phyloP scores from a whole-genome alignment of 2,113 vertebrate genomes.

The Phylloscopus trochiloides region DNA sequence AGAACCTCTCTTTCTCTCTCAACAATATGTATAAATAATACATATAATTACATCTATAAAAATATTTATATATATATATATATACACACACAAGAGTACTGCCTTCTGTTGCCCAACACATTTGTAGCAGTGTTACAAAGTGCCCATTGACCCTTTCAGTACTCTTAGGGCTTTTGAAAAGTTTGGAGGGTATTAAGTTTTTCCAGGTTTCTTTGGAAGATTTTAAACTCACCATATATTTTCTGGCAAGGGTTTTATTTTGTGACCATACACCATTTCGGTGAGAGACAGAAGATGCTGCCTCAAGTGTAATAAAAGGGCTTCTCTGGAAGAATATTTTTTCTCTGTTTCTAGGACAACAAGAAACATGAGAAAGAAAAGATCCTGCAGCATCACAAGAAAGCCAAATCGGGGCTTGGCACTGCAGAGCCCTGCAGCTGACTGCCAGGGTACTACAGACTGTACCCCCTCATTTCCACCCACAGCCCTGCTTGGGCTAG shows the following conservation, averaged over 20 bases:
- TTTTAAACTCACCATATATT: not conserved
- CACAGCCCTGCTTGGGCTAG: not conserved
- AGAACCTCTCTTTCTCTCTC: not conserved
- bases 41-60: not conserved
- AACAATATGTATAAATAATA: not conserved
- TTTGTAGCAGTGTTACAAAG: not conserved
- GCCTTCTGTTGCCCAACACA: not conserved
- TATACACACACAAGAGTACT: not conserved
- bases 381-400: not conserved
- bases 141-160: not conserved
- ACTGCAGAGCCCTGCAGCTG: not conserved
- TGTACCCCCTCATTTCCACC: not conserved
- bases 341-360: constrained; percentile 67
- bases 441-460: not conserved
- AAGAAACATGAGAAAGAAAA: constrained; percentile 25
- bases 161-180: not conserved
- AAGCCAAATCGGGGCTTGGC: not conserved
- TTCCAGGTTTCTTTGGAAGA: not conserved
- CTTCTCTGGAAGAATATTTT: constrained; percentile 7
- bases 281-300: not conserved
- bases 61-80: not conserved
- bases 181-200: not conserved
- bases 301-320: constrained; percentile 1
- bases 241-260: not conserved
- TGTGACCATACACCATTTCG: not conserved